Evolutionary conservation across 2,113 vertebrate species (phyloP).

Genomic region (Trichomycterus rosablanca): DNA sequence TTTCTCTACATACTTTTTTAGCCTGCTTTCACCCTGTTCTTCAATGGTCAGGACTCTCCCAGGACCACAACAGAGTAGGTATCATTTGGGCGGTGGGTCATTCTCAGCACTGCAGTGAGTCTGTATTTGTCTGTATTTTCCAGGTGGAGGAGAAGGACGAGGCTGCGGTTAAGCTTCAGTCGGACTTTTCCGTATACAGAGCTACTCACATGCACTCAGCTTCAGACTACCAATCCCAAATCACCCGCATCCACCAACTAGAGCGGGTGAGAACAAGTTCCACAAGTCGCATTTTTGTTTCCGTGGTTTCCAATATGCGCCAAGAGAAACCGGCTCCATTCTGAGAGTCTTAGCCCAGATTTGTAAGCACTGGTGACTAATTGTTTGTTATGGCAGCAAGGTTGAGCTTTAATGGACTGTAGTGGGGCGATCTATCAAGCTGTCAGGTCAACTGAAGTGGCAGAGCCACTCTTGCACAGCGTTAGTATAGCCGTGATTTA

Average conservation of each 20-base stretch:
- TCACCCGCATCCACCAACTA: constrained; percentile 52
- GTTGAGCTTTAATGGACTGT: constrained; percentile 72
- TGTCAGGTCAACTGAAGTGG: constrained; percentile 67
- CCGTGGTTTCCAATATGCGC: background rate
- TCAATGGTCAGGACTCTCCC: too few relatives aligned
- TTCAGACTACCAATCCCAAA: constrained; percentile 50
- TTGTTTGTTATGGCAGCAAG: constrained; percentile 71
- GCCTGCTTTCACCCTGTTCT: too few relatives aligned
- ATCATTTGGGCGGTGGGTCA: too few relatives aligned
- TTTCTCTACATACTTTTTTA: too few relatives aligned
- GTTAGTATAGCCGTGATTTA: constrained; percentile 66
- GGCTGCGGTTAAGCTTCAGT: constrained; percentile 53
- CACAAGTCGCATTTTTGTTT: background rate
- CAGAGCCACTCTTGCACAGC: constrained; percentile 56
- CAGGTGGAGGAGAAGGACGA: constrained; percentile 61
- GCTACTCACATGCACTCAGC: constrained; percentile 59
- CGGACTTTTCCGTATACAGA: constrained; percentile 65
- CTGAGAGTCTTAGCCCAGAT: constrained; percentile 42
- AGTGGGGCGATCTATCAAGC: constrained; percentile 68
- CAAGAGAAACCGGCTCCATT: background rate
- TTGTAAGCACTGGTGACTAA: constrained; percentile 63
- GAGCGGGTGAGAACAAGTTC: constrained; percentile 55
- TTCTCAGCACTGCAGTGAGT: too few relatives aligned
- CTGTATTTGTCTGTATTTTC: background rate
- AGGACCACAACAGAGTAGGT: too few relatives aligned